phyloP scores from a whole-genome alignment of 2,113 vertebrate species.

The Muscicapa adusta region DNA sequence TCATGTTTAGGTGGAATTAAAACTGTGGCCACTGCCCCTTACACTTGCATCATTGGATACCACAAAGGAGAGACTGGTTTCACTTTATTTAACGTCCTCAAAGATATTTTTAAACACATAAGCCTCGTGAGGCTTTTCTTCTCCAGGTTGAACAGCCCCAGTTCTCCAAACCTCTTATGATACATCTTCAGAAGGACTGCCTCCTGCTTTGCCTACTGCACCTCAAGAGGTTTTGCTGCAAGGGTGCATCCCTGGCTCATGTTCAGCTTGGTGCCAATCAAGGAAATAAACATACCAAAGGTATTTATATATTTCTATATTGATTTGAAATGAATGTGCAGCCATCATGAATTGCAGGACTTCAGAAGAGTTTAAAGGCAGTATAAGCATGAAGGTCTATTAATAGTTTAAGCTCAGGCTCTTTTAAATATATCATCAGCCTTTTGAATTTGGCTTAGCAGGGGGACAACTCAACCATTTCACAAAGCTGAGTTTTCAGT shows the following conservation, averaged over 20 bases:
- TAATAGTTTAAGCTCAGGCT: neutral
- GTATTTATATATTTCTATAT: neutral
- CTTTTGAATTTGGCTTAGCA: neutral
- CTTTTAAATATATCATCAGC: neutral
- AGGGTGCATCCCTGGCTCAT: neutral
- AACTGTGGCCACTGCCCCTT: neutral
- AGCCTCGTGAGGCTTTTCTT: neutral
- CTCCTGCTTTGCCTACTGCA: neutral
- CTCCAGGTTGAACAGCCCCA: neutral
- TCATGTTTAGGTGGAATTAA: neutral
- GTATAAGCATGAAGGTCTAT: neutral
- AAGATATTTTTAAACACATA: neutral
- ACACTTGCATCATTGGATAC: neutral
- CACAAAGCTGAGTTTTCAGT: conserved; percentile 43
- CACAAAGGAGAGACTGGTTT: neutral
- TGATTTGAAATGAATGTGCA: neutral
- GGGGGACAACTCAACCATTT: neutral
- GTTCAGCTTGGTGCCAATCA: neutral
- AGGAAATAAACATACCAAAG: neutral
- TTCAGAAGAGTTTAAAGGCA: neutral
- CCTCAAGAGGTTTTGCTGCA: neutral
- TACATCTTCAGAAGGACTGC: neutral
- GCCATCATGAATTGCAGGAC: neutral
- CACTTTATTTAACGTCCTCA: neutral
- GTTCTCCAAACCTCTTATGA: neutral